phyloP scores from a whole-genome alignment of 2,888 invertebrate genomes.

The Drosophila kuntzei region DNA sequence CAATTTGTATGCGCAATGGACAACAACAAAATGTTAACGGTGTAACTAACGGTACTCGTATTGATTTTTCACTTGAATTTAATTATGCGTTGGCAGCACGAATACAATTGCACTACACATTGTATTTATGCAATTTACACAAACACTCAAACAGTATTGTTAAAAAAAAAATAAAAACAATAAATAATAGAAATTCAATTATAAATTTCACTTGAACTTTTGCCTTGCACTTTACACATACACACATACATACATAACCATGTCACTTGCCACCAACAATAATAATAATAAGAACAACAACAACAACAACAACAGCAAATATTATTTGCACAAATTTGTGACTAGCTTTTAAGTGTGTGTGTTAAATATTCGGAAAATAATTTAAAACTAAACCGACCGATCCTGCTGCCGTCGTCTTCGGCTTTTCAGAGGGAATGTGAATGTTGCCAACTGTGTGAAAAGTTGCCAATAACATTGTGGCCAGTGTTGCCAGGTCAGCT shows the following conservation, averaged over 20 bases:
- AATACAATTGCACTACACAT: constrained; percentile 6
- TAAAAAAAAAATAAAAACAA: background rate
- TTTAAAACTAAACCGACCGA: constrained; percentile 45
- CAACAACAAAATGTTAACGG: constrained; percentile 53
- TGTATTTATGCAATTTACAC: constrained; percentile 1
- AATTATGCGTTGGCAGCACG: constrained; percentile 46
- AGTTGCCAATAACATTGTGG: too few relatives aligned
- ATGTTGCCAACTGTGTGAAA: constrained; percentile 55
- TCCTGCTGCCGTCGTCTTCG: constrained; percentile 42
- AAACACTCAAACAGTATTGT: background rate
- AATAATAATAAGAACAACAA: background rate
- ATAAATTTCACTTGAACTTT: background rate
- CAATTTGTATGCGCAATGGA: constrained; percentile 37
- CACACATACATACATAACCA: background rate
- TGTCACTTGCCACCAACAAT: background rate
- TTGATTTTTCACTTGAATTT: constrained; percentile 61
- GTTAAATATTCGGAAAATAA: constrained; percentile 3
- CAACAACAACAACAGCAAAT: constrained; percentile 4
- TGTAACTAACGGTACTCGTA: constrained; percentile 55
- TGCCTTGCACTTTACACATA: background rate
- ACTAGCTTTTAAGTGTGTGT: constrained; percentile 7
- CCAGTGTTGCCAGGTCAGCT: too few relatives aligned
- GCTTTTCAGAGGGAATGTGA: constrained; percentile 25
- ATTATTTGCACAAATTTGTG: background rate
- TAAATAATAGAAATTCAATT: background rate